Evolutionary conservation across 2,888 invertebrate species (phyloP), one percentile per base, ranked within the genome.

Genomic region (Thyatira batis): DNA sequence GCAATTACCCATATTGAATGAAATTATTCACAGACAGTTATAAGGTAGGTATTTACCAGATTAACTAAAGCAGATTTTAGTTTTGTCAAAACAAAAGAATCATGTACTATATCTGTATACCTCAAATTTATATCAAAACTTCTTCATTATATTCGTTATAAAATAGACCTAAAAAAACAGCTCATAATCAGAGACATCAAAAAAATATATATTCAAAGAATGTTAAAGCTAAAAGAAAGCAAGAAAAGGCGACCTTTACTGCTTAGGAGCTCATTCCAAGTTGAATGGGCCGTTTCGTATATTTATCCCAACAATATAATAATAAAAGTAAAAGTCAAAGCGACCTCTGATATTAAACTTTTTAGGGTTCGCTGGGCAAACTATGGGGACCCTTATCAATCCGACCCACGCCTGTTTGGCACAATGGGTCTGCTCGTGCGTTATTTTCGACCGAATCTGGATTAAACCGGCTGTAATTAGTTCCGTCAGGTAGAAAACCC

Each of bases 401-500:
- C 20, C 17, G 39, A 17, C 39, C 39, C 39, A 27, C 28, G 28
- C 48, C 28, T 10, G 20, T 17, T 20, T 27, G 25, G 46, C 21
- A 48, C 48, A 48, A 48, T 27, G 21, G 20, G 27, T 9, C 9
- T 17, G 27, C 17, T 27, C 48, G 27, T 48, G 48, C 28, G 48
- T 23, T 45, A 45, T n/a, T 48, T 39, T 20, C 27, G 27, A 13
- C 10, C 17, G 27, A 27, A 11, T 17, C 48, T 17, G 48, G 20
- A 48, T 48, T 39, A 39, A 28, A 28, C 20, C 48, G 10, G 28
- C 13, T 27, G 27, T 27, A 48, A 48, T 48, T 48, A 48, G 46
- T 48, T 48, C 48, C 27, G 27, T 39, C 48, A 48, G 48, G 48
- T 48, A 48, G 39, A 39, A 39, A 48, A 10, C 48, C 48, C 48